Base-by-base conservation (phyloP, 2,113 vertebrate species). In the Pterocles gutturalis region DNA sequence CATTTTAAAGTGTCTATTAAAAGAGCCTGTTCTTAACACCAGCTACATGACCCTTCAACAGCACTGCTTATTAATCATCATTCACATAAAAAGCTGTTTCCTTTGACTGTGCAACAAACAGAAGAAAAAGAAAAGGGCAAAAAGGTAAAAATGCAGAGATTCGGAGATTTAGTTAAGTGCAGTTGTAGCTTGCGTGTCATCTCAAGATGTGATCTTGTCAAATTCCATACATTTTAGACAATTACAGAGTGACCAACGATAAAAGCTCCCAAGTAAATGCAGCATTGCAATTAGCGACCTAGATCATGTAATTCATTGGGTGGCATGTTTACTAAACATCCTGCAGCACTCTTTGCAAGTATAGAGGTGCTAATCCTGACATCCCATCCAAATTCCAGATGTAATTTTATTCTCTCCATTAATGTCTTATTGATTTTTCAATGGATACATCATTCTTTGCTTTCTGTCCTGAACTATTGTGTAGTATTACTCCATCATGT, bases 61-160 rank as follows among this genome's bases (percentile, higher is more conserved):
- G 76, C 34, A 51, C 65, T 71, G 55, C 89, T 91, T 97, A 96
- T 97, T 96, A 95, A 97, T 97, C 97, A 96, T 95, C 95, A 85
- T 95, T 93, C 91, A 92, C 84, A 88, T 89, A 82, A 97, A 96
- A 97, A 94, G 78, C 93, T 89, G 90, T 95, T 96, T 94, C 96
- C 93, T 97, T 97, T 96, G 84, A 91, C 91, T 90, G 64, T 60
- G 34, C 49, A 73, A 77, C 69, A 90, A 90, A 81, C 53, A 54
- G 14, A 24, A 91, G 57, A 62, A 60, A 86, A 87, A 91, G 46
- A 76, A 78, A 87, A 87, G 84, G 79, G 64, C 66, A 86, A 46
- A 83, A 93, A 95, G 61, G 65, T 76, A 94, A 81, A 84, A 48
- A 71, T 49, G 61, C 57, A 41, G 3, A 71, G 34, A 87, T 86